Base-by-base conservation (phyloP, 1,140 invertebrate species). In the Papilio machaon region DNA sequence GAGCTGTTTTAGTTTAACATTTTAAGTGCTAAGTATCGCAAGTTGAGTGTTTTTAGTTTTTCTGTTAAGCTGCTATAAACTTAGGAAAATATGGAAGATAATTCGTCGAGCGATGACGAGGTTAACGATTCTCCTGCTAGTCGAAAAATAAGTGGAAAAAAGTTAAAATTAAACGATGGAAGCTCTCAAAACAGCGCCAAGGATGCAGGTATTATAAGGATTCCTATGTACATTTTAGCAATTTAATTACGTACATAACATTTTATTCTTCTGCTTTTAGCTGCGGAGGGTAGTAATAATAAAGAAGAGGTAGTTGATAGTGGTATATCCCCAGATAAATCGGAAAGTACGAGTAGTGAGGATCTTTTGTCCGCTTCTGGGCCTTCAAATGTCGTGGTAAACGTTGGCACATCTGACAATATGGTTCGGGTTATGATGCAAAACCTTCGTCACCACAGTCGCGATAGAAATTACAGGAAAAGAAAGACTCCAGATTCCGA, bases 261-360 rank as follows among this genome's bases (percentile, higher is more conserved):
- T 89, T 83, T 88, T 89, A 82, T 83, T 85, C 83, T 84, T 86
- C 87, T 89, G 84, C 86, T 86, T 88, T 82, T 74, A 89, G 88
- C 85, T 73, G 85, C 87, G 78, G 82, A 80, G 47, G 91, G 83
- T 83, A 94, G 91, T 85, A 90, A 84, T 58, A 89, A 90, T 43
- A 89, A 91, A 80, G 91, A 94, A 47, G 92, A 95, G 23, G 95
- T 94, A 85, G 90, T 90, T 19, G 93, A 95, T 80, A 95, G 94
- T 81, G 94, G 94, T 15, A 88, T 95, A 47, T 95, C 92, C 10
- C 92, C 91, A 15, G 94, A 95, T 79, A 95, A 95, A 80, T 95
- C 94, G 35, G 94, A 95, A 83, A 95, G 94, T 78, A 93, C 91
- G 0, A 93, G 91, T 81, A 94, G 92, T 67, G 94, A 95, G 35